phyloP scores from a whole-genome alignment of 1,140 invertebrate species.

The Calliphora vicina region DNA sequence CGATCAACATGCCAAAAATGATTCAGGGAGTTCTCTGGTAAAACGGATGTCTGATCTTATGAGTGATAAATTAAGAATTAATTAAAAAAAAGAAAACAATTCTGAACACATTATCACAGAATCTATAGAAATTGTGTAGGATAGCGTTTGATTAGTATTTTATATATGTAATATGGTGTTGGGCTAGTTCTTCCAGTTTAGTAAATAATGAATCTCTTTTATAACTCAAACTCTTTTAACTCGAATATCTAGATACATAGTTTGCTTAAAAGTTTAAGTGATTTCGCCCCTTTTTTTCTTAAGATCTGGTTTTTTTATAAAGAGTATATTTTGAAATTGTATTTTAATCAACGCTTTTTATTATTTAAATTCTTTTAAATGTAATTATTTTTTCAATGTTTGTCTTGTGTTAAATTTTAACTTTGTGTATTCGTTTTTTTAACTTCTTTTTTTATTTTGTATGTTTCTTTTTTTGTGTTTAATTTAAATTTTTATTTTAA shows the following conservation, averaged over 20 bases:
- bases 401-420: neutral
- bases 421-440: neutral
- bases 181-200: neutral
- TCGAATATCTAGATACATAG: neutral
- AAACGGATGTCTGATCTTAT: constrained; percentile 64
- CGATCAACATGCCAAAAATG: constrained; percentile 45
- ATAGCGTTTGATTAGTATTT: too few relatives aligned
- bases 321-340: neutral
- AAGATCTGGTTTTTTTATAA: neutral
- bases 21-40: constrained; percentile 66
- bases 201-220: neutral
- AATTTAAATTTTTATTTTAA: neutral
- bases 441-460: neutral
- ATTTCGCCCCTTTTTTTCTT: neutral
- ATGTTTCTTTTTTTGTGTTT: neutral
- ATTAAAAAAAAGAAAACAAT: too few relatives aligned
- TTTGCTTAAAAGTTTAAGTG: neutral
- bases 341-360: neutral
- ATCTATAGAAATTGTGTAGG: too few relatives aligned
- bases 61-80: constrained; percentile 62
- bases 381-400: neutral
- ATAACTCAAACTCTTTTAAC: neutral
- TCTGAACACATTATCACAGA: too few relatives aligned
- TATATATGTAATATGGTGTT: neutral
- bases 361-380: too few relatives aligned